These are phyloP conservation scores for Athalia rosae DNA, from an alignment of 2,888 invertebrate species.

Conservation along the genomic window DNA sequence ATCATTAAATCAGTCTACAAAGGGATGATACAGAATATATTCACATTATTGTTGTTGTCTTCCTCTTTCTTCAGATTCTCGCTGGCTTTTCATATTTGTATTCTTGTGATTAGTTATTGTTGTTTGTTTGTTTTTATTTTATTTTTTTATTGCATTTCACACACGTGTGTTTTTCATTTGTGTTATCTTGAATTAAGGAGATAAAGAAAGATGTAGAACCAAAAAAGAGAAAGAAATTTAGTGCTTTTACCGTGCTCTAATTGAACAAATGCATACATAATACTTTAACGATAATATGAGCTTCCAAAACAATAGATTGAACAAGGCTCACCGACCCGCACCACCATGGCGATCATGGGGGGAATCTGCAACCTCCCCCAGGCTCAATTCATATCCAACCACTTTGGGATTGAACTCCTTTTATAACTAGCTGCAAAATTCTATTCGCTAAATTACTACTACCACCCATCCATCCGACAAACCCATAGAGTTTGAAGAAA, in stretches of 20 bases:
- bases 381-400: conserved; percentile 39
- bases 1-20: too few species aligned
- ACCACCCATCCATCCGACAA: too few species aligned
- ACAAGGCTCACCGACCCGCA: conserved; percentile 20
- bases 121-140: too few species aligned
- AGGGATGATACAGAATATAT: too few species aligned
- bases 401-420: conserved; percentile 7
- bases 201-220: background rate
- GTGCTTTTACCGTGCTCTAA: too few species aligned
- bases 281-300: conserved; percentile 8
- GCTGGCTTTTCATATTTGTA: too few species aligned
- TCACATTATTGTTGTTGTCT: too few species aligned
- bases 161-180: too few species aligned
- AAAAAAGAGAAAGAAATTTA: background rate
- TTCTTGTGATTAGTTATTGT: too few species aligned
- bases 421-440: conserved; percentile 6
- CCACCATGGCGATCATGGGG: conserved; percentile 11
- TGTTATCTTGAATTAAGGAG: background rate
- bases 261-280: conserved; percentile 1
- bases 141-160: too few species aligned
- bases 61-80: too few species aligned
- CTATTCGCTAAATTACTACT: background rate
- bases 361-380: background rate
- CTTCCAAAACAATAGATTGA: conserved; percentile 21
- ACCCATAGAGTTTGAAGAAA: too few species aligned